Evolutionary conservation across 2,888 invertebrate species (phyloP), one percentile per base, ranked within the genome.

Genomic region (Lasius fuliginosus): DNA sequence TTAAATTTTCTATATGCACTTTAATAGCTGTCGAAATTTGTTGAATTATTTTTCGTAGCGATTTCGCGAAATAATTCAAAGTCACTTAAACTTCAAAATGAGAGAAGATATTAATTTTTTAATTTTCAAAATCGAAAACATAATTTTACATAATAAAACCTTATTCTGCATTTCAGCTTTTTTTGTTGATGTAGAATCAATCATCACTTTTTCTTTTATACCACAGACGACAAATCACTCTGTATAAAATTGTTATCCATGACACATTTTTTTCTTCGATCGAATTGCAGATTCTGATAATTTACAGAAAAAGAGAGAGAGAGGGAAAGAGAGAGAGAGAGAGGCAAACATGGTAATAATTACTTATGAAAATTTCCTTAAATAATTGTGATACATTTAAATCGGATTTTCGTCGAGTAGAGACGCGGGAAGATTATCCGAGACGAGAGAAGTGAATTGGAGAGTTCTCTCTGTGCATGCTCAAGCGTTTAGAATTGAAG

Each of bases 361-460:
- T 53, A n/a, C n/a, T 53, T 53, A 40, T 40, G 9, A 40, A 46
- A 46, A 46, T 49, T 5, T 23, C 64, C 58, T 18, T 5, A n/a
- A 60, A 69, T 69, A 46, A 49, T 60, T 8, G 27, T 6, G n/a
- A 46, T 27, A 49, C 36, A 36, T 79, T 79, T 36, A 79, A 79
- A 69, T 79, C 69, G 79, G 27, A 60, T 79, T 27, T 33, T n/a
- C n/a, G 36, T 68, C 56, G 27, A 18, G 8, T 23, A 23, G 23
- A 69, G 36, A 60, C 60, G 60, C 18, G 79, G 27, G 6, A 69
- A 79, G 69, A 69, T 79, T 60, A 69, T 69, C 12, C 79, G 27
- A 58, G 58, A 60, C 46, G 46, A 9, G 58, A 23, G 33, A 6
- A 23, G 42, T 3, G 33, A 23, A 60, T 79, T 69, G 68, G 33